These are phyloP conservation scores for Drosophila antonietae DNA, from an alignment of 2,888 invertebrate species.

Conservation along the genomic window DNA sequence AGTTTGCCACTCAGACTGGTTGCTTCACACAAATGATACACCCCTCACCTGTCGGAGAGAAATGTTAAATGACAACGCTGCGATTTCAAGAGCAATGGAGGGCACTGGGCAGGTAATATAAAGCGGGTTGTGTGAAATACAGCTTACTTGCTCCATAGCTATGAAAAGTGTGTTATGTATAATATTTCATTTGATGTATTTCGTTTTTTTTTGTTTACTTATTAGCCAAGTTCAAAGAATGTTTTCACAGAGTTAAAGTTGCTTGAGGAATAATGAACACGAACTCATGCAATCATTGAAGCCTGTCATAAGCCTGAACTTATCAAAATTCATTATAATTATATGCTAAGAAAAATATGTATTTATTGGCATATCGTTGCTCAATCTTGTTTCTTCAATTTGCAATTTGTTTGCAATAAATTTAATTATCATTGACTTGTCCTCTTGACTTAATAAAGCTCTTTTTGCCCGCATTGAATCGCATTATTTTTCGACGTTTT, in stretches of 20 bases:
- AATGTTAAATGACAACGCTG: constrained; percentile 42
- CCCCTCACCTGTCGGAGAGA: constrained; percentile 4
- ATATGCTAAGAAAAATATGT: neutral
- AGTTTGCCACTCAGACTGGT: constrained; percentile 39
- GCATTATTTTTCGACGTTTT: neutral
- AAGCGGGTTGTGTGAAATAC: neutral
- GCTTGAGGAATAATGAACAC: neutral
- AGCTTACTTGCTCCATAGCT: neutral
- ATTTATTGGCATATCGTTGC: neutral
- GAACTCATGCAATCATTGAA: neutral
- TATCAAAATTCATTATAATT: too few species aligned
- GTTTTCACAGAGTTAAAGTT: neutral
- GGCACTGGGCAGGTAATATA: constrained; percentile 41
- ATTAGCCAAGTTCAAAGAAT: neutral
- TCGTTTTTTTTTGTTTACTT: too few species aligned
- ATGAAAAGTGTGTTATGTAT: neutral
- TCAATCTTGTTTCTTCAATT: neutral
- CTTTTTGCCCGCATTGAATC: neutral
- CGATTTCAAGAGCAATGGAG: constrained; percentile 22
- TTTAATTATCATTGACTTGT: neutral
- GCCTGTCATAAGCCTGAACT: too few species aligned
- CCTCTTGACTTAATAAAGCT: neutral
- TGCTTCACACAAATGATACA: constrained; percentile 28
- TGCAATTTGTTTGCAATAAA: neutral
- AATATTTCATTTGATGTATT: too few species aligned